phyloP scores from a whole-genome alignment of 1,140 invertebrate genomes.

The Drosophila serrata region DNA sequence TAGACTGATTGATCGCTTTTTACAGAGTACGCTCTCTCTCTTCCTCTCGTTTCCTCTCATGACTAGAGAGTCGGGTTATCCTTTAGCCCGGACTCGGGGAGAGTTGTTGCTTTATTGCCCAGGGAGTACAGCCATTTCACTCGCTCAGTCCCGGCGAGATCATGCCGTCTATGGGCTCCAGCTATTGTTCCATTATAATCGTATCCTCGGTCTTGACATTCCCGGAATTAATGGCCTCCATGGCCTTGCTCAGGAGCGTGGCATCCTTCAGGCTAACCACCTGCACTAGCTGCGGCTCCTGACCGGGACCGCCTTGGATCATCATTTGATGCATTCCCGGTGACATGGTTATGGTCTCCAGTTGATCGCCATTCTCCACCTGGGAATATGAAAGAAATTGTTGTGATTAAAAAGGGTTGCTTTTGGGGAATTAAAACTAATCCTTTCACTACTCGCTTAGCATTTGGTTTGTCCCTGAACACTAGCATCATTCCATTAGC shows the following conservation, averaged over 20 bases:
- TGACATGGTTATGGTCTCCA: constrained; percentile 90
- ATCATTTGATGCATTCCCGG: constrained; percentile 92
- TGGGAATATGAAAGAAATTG: constrained; percentile 48
- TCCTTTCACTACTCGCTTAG: neutral
- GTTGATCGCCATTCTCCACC: constrained; percentile 89
- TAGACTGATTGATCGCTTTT: constrained; percentile 46
- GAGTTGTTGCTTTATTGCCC: constrained; percentile 2
- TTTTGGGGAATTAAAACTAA: neutral
- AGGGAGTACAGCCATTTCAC: constrained; percentile 23
- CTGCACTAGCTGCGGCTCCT: constrained; percentile 92
- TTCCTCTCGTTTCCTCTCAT: neutral
- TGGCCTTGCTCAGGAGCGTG: constrained; percentile 91
- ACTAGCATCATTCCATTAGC: neutral
- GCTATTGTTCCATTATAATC: constrained; percentile 84
- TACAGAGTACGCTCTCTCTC: constrained; percentile 37
- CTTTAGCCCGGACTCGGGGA: neutral
- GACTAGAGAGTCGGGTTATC: constrained; percentile 31
- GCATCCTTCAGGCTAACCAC: constrained; percentile 93
- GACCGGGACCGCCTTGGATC: constrained; percentile 89
- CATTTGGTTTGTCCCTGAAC: neutral
- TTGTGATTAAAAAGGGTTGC: neutral
- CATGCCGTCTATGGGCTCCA: constrained; percentile 51
- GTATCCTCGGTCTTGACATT: constrained; percentile 86
- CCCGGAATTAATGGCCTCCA: constrained; percentile 87
- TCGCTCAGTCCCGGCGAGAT: constrained; percentile 46